Base-by-base conservation (phyloP, 2,888 invertebrate genomes). In the Anthrax anthrax region DNA sequence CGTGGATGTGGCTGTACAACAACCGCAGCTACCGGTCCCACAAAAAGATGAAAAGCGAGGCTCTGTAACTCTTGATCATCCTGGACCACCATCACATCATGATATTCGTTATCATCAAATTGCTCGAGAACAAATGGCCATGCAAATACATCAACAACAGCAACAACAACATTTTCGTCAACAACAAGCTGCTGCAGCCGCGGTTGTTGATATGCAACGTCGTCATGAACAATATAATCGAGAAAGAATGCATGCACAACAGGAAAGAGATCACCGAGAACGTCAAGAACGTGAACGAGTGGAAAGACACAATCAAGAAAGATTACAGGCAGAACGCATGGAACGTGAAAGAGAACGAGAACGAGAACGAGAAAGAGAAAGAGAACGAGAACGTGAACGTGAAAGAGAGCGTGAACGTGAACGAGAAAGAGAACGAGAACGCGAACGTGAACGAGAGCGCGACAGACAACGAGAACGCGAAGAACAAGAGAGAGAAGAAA, bases 1-100 rank as follows among this genome's bases (percentile, higher is more conserved):
- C 45, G 92, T 91, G 10, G 89, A 92, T 63, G 87, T 88, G 14
- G 91, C 91, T n/a, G 87, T 86, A 2, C 85, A 88, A 55, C 91
- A 91, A 58, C 87, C 88, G 0, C 85, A 86, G 60, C 65, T 91
- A 58, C 88, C 89, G 0, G 89, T 90, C 45, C 90, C 89, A 1
- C 71, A 76, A 36, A 70, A 67, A 53, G 68, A 67, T 34, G 68
- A 68, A 18, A 67, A 67, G 36, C 56, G 54, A 9, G 51, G 54
- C 23, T 46, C 52, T 5, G 63, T 14, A 55, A 58, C 12, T 52
- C 58, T 4, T 43, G 49, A 52, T 34, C 48, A 51, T 44, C 47
- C 44, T 12, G 44, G 39, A 29, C 59, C 60, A 3, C 56, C 60
- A 1, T 55, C 62, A 1, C 67, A 67, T 51, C 67, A 65, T 43